Base-by-base conservation (phyloP, 2,797 vertebrate genomes). In the Danio kyathit region DNA sequence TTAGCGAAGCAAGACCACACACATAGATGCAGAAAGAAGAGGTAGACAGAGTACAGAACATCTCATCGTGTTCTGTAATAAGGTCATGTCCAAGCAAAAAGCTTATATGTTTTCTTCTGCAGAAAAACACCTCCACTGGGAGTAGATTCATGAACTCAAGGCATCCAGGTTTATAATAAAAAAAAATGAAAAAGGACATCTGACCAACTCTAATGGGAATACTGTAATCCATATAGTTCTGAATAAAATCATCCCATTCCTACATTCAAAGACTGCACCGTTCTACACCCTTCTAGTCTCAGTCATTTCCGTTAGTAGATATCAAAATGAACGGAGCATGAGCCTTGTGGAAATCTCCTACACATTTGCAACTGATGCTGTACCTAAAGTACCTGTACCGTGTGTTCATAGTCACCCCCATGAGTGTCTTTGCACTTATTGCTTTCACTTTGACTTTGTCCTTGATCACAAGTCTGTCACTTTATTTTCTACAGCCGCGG, bases 401-500 rank as follows among this genome's bases (percentile, higher is more conserved):
- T 43, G 69, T 54, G 69, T 43, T 56, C n/a, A 71, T 41, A 71
- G 51, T 6, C 51, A 71, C 69, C 1, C 1, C 2, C 3, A 69
- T 52, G 13, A 41, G 67, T 70, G 49, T 52, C 67, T 71, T 17
- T 38, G 49, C 46, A 29, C 46, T 16, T 29, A 49, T 17, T 49
- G 14, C 46, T 66, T n/a, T 57, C 63, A 19, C 19, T 59, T 57
- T 80, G 29, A 49, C 16, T 46, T 11, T 4, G 61, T 59, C 67
- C 80, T 57, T 54, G 78, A 40, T 64, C 61, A 99, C 91, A 99
- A 96, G 88, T 99, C 98, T 0, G 98, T 99, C 91, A 99, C 98
- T 92, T 99, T 99, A 87, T 99, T 99, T 88, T 99, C 98, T 90
- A 99, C 97, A 0, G 97, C 96, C 0, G 98, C 98, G 0, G 98